Evolutionary conservation across 2,113 vertebrate genomes (phyloP), one percentile per base, ranked within the genome.

Genomic region (Cyphomyrus plagiostoma): DNA sequence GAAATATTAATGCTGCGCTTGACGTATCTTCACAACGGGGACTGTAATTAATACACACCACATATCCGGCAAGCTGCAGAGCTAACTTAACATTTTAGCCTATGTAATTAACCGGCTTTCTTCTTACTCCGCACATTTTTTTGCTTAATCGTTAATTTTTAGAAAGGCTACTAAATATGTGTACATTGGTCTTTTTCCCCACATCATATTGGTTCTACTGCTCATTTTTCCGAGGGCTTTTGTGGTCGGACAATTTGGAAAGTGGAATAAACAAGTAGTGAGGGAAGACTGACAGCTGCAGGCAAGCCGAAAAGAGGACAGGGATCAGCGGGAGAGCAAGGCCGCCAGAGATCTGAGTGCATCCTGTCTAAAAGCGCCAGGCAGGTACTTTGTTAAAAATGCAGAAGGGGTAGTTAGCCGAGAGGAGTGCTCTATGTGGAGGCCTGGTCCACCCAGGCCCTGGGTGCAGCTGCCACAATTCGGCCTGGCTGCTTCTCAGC

Each of bases 1-100:
- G 86, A 88, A 90, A 90, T 90, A 90, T 90, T 88, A 88, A 90
- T 90, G 66, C 35, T 4, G 46, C 50, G 39, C 45, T 49, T 82
- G 52, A 80, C 62, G 77, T 50, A 88, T 87, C 23, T 88, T 89
- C 48, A 86, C 45, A 86, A 87, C 45, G 53, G 48, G 70, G 83
- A 35, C 23, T 86, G 52, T 87, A 87, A 90, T 90, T 77, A 86
- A 87, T 87, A 89, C 56, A 90, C 48, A 88, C 52, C 89, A 86
- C 50, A 53, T 53, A 53, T 89, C 50, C 53, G 62, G 88, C 52
- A 89, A 89, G 50, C 62, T 86, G 89, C 89, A 89, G 50, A 89
- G 89, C 84, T 74, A 90, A 88, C 52, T 88, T 66, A 88, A 88
- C 48, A 66, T 88, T 88, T 90, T 86, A 89, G 83, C 48, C 70